Base-by-base conservation (phyloP, 2,797 vertebrate species). In the Spizella passerina region DNA sequence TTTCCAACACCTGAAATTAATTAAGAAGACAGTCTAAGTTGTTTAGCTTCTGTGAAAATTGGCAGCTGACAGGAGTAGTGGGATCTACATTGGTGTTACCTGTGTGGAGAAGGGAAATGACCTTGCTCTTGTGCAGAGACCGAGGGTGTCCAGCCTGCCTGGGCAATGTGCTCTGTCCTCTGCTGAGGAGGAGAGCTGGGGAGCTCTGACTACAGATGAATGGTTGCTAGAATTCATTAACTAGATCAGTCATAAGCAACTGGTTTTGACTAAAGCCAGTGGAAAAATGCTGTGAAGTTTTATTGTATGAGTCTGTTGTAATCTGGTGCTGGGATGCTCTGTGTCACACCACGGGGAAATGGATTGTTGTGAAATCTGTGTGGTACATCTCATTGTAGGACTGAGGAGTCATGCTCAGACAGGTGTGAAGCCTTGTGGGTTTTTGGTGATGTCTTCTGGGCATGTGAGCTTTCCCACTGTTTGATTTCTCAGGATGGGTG, bases 61-160 rank as follows among this genome's bases (percentile, higher is more conserved):
- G 46, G 49, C 53, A 84, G 34, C 44, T 79, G 70, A 7, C 24
- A 76, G 75, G 38, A 63, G 50, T 29, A 63, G 43, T 29, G 38
- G 32, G 52, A 38, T 71, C 12, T 18, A 9, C 12, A 0, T 7
- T 39, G 34, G 27, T n/a, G 36, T 63, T 30, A 26, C 12, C 9
- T 6, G 22, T 10, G 57, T 22, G 30, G 53, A 24, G 61, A 75
- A 68, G 66, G 65, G 44, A 34, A 8, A 27, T 34, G 53, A 64
- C 52, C n/a, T 46, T 3, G 4, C 36, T 47, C 9, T 39, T 29
- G 4, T 1, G 0, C 7, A 4, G 8, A 8, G 56, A 11, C 7
- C 8, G 18, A 19, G 68, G 49, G 23, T 32, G 32, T 26, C 57
- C 66, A 32, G 39, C 2, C 29, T 44, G 30, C 12, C 30, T 23